A percentile compares a stretch with the other conserved stretches of the same genome.
phyloP scores from a whole-genome alignment of 2,888 invertebrate species.

The Drosophila meridionalis region DNA sequence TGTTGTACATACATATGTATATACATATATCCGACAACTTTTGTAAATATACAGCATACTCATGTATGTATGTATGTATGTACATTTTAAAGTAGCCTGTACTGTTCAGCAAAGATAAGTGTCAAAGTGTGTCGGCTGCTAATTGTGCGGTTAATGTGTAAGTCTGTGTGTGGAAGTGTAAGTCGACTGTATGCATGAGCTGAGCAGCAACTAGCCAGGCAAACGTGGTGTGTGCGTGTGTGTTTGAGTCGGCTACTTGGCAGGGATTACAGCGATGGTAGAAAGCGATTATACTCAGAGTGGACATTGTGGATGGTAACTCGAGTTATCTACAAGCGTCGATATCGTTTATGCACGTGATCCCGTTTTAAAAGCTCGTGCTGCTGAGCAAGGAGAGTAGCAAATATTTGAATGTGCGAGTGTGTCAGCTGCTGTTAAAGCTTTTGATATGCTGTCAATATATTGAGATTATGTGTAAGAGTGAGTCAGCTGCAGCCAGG shows the following conservation, averaged over 20 bases:
- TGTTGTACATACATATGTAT: not conserved
- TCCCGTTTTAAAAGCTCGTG: not conserved
- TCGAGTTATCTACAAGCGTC: not conserved
- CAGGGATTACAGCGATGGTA: not conserved
- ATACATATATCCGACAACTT: not conserved
- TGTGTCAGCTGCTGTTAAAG: not conserved
- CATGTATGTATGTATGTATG: not conserved
- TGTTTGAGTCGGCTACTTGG: not conserved
- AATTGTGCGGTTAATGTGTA: slow-evolving; percentile 2
- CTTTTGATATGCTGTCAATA: not conserved
- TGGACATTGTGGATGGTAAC: not conserved
- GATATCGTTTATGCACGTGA: not conserved
- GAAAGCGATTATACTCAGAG: not conserved
- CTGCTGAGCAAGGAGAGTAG: not conserved
- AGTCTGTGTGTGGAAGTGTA: not conserved
- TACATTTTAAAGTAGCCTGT: not conserved
- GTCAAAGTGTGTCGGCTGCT: not conserved
- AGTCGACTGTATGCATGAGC: slow-evolving; percentile 3
- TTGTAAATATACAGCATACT: not conserved
- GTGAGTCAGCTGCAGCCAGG: not conserved
- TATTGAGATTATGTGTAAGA: not conserved
- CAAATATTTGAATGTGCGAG: not conserved
- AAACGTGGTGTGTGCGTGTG: not conserved
- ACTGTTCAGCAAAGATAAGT: not conserved
- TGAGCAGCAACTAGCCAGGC: not conserved